These are phyloP conservation scores for Bactericera cockerelli DNA, from an alignment of 1,140 invertebrate species.

Conservation along the genomic window DNA sequence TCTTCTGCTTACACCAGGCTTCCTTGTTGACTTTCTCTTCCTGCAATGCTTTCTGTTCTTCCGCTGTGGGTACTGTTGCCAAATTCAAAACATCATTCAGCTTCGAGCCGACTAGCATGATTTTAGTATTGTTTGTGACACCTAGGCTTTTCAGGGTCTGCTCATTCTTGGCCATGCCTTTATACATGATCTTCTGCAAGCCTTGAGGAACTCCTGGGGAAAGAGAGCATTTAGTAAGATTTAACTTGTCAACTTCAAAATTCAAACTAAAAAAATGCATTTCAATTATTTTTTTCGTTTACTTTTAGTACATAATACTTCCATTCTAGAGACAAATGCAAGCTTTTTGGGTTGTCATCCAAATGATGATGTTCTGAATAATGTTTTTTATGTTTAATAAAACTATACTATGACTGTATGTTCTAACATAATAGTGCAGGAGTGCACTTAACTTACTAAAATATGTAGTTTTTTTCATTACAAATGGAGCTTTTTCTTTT, in stretches of 20 bases:
- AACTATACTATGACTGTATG: not conserved
- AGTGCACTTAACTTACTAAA: not conserved
- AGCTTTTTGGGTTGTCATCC: too few relatives aligned
- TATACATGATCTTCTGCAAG: slow-evolving; percentile 85
- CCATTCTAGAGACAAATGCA: not conserved
- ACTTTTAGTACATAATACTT: not conserved
- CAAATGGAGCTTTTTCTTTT: too few relatives aligned
- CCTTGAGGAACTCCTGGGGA: slow-evolving; percentile 53
- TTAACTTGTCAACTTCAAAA: not conserved
- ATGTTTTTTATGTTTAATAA: not conserved
- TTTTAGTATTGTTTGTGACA: slow-evolving; percentile 67
- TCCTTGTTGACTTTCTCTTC: slow-evolving; percentile 47
- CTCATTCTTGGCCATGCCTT: slow-evolving; percentile 76
- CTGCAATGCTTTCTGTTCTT: slow-evolving; percentile 35
- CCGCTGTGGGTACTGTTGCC: slow-evolving; percentile 41
- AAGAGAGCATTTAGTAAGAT: slow-evolving; percentile 3
- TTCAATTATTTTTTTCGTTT: not conserved
- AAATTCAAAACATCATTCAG: slow-evolving; percentile 73
- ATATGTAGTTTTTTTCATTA: too few relatives aligned
- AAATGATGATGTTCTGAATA: too few relatives aligned
- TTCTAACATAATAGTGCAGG: not conserved
- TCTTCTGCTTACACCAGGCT: slow-evolving; percentile 66
- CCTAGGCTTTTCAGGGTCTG: slow-evolving; percentile 63
- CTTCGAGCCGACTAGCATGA: slow-evolving; percentile 88
- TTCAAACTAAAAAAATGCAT: not conserved